Evolutionary conservation across 2,113 vertebrate genomes (phyloP), one percentile per base, ranked within the genome.

Genomic region (Panurus biarmicus): DNA sequence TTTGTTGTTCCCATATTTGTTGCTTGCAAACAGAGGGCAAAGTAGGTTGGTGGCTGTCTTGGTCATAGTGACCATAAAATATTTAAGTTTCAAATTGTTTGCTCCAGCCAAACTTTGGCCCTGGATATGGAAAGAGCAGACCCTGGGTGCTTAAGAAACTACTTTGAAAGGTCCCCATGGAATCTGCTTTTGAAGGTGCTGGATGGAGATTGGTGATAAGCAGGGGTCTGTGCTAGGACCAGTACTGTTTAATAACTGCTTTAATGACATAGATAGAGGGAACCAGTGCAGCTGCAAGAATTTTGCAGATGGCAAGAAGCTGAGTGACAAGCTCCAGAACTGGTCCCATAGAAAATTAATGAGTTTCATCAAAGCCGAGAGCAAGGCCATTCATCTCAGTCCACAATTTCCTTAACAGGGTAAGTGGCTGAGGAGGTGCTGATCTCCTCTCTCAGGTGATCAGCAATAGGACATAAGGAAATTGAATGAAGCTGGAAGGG

Each of bases 391-490:
- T 8, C 17, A 29, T 65, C 23, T 44, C 31, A 80, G 17, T 28
- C 14, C 64, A 50, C 11, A 60, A 15, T 21, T 70, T 54, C 14
- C 9, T 65, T 9, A 31, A 5, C 4, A 14, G 0, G 2, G 1
- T 5, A 10, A 47, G 20, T 8, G 1, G 14, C 31, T 20, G 7
- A 10, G 12, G 8, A 72, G 11, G 6, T 44, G 17, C 14, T 38
- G 31, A 31, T 53, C 8, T 51, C 19, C 18, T 87, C 31, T 87
- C 8, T 53, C 23, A 44, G 19, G 8, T 64, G 35, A 66, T 7
- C 17, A 71, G 28, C 4, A 25, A 35, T 1, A 64, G 6, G 15
- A 33, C 28, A 31, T 2, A 6, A 47, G 23, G 7, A 57, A 73
- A 58, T 20, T 4, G n/a, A 74, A 44, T 35, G 18, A 57, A 57